Evolutionary conservation across 2,113 vertebrate species (phyloP), one percentile per base, ranked within the genome.

Genomic region (Anguilla japonica): DNA sequence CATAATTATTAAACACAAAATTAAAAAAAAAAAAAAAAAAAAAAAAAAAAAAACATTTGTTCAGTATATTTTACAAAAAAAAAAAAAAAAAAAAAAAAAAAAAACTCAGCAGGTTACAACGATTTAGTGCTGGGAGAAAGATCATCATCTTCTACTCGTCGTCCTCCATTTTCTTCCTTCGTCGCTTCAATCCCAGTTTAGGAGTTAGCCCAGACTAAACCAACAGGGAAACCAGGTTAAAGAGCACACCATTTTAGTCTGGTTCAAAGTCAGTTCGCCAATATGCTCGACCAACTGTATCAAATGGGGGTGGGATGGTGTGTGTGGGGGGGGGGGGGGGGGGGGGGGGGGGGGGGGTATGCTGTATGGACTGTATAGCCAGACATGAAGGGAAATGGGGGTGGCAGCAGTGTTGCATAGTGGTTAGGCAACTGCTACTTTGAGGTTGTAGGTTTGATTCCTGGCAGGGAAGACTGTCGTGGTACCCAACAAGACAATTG

Each of bases 181-280:
- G 85, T 88, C 34, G 46, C 41, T 15, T 0, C 46, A 60, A 60
- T 60, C 56, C 40, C n/a, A 5, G 63, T 92, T 92, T 94, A 95
- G 0, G 94, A 89, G 5, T 56, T 40, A 46, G 0, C 71, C 95
- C 94, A 96, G 90, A 96, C 96, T 96, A 87, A 87, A 88, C 85
- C 84, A 16, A 78, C 1, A 16, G 16, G 81, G 87, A 46, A 71
- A 86, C 22, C n/a, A 40, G n/a, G 60, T 63, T 84, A 83, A 79
- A 20, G 13, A 41, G 50, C 18, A 53, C 22, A 41, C n/a, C 6
- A 9, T 14, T 43, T 60, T 13, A 2, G 34, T 79, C 18, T 84
- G 71, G 7, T 29, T 7, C 46, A 63, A 63, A 71, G 63, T 71
- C 63, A 71, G 22, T 20, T n/a, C 4, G 9, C 63, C 9, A 71